Evolutionary conservation across 2,113 vertebrate genomes (phyloP).

Genomic region (Hydrochoerus hydrochaeris): DNA sequence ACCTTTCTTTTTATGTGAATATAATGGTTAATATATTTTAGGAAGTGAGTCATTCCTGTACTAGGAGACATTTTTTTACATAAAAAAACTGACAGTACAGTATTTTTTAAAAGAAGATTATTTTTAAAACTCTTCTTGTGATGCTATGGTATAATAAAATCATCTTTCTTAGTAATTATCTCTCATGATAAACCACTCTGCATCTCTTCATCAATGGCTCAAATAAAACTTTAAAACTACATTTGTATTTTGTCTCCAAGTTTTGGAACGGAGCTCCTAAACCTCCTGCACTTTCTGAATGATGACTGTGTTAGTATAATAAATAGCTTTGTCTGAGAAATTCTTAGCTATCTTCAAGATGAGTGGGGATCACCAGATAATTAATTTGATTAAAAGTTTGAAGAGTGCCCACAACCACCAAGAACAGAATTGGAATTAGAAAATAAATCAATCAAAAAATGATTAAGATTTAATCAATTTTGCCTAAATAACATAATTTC

Average conservation of each 20-base stretch:
- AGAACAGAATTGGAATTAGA: neutral
- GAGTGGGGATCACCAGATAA: neutral
- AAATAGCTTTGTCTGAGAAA: neutral
- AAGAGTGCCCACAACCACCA: neutral
- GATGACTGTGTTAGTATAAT: neutral
- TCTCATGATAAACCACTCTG: neutral
- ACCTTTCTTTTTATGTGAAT: neutral
- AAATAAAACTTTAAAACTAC: neutral
- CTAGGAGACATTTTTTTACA: neutral
- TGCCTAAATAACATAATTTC: neutral
- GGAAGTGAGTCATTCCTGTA: neutral
- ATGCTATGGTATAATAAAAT: neutral
- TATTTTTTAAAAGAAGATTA: neutral
- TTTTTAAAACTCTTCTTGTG: neutral
- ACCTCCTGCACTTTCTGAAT: neutral
- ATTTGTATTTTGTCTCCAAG: neutral
- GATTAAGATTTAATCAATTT: neutral
- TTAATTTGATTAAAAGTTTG: neutral
- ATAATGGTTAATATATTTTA: neutral
- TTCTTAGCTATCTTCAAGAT: neutral
- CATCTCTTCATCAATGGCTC: neutral
- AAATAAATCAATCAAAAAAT: neutral
- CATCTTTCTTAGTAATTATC: neutral
- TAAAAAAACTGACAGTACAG: neutral
- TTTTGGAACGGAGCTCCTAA: neutral